Conservation (phyloP, 2,113 vertebrate genomes). For the Sula dactylatra region DNA sequence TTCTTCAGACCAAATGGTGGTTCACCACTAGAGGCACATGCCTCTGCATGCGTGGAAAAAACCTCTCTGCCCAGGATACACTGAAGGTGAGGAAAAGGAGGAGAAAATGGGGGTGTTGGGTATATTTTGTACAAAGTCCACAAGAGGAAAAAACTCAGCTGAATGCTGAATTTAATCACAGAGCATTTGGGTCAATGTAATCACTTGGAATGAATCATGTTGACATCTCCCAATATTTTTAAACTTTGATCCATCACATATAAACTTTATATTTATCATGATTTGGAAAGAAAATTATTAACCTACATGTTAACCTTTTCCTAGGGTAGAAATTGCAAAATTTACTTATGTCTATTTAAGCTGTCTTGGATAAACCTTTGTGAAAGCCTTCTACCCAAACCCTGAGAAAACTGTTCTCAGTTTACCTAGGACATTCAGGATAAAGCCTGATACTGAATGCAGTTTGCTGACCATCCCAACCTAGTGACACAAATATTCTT, state of each 20-base stretch:
- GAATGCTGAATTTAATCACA: not conserved
- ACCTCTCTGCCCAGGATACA: not conserved
- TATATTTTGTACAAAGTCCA: not conserved
- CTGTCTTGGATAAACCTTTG: not conserved
- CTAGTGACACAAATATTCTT: not conserved
- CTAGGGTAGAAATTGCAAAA: not conserved
- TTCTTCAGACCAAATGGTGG: not conserved
- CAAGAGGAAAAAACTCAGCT: not conserved
- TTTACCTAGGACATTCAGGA: not conserved
- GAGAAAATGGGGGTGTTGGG: not conserved
- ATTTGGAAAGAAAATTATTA: not conserved
- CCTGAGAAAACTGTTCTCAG: not conserved
- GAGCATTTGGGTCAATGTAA: not conserved
- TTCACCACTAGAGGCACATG: not conserved
- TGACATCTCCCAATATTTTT: not conserved
- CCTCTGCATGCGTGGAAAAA: not conserved
- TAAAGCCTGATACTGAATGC: not conserved
- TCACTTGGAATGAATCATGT: not conserved
- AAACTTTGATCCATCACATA: not conserved
- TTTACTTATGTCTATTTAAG: not conserved
- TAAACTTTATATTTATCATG: not conserved
- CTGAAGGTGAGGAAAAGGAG: not conserved
- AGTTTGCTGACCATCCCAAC: not conserved
- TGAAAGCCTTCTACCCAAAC: not conserved
- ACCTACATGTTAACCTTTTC: not conserved